Evolutionary conservation across 2,888 invertebrate species (phyloP).

Genomic region (Agrotis puta): DNA sequence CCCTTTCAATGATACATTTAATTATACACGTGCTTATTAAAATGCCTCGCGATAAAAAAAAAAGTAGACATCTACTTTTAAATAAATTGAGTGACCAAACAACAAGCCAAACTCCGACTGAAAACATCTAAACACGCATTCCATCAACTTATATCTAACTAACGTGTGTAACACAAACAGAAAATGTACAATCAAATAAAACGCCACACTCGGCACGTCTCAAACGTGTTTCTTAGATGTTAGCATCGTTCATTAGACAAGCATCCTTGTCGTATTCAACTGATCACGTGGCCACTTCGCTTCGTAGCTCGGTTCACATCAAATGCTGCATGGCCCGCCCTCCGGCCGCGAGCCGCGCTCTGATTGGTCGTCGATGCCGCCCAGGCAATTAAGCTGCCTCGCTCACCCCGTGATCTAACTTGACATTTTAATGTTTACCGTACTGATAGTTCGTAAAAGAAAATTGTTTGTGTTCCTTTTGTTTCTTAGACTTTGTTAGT

Average conservation of each 20-base stretch:
- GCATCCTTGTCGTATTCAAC: constrained; percentile 62
- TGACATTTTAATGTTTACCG: constrained; percentile 89
- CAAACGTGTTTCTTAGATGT: constrained; percentile 52
- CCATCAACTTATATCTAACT: not conserved
- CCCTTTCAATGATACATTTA: not conserved
- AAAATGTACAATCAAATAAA: constrained; percentile 41
- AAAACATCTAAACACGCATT: constrained; percentile 4
- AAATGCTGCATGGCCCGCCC: constrained; percentile 84
- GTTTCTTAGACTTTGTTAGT: constrained; percentile 34
- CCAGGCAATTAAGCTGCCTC: constrained; percentile 87
- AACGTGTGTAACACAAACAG: constrained; percentile 22
- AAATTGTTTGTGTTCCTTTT: constrained; percentile 52
- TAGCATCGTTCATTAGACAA: constrained; percentile 62
- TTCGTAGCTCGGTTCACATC: constrained; percentile 85
- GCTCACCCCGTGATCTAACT: constrained; percentile 81
- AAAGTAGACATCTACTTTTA: not conserved
- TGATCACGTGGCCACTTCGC: constrained; percentile 82
- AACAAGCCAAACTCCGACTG: not conserved
- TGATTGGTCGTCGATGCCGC: constrained; percentile 85
- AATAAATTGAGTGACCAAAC: not conserved
- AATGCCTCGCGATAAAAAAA: not conserved
- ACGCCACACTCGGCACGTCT: constrained; percentile 7
- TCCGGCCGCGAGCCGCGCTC: constrained; percentile 70
- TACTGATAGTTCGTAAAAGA: constrained; percentile 72
- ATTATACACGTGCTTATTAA: not conserved